Base-by-base conservation (phyloP, 92 coral and sea anemone genomes). In the Pocillopora grandis region DNA sequence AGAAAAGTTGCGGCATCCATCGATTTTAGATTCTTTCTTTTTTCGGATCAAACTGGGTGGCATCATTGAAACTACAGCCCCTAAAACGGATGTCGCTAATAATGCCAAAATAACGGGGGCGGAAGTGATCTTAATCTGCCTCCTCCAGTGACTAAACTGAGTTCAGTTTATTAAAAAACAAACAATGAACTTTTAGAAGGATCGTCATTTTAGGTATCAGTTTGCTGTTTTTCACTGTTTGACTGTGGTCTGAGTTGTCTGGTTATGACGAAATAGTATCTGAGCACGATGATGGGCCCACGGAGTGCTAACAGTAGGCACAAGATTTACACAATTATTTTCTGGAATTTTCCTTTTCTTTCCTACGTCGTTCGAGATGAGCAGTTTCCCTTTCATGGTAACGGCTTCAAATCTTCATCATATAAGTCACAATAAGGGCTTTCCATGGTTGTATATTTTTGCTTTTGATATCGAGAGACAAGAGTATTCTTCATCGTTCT, bases 341-440 rank as follows among this genome's bases (percentile, higher is more conserved):
- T 60, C 70, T 33, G 61, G 10, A 55, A 62, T 62, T 1, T 16
- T 36, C 71, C 21, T 56, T 58, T n/a, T 75, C 7, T 14, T 72
- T 82, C 52, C 75, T 80, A 64, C 36, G 23, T 31, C 49, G 65
- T 66, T 8, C 79, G 64, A 75, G 73, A 83, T 83, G 86, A 42
- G 72, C 56, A 83, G 62, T 55, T 48, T 75, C 23, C 66, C 59
- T 56, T 73, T 62, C 61, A 48, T 63, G 80, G 80, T 83, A 83
- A 74, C 20, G 55, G 62, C n/a, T 74, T 52, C 84, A 19, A 72
- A 52, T 72, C 68, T 71, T 60, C 71, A 81, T 37, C 59, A 57
- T 31, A 17, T 55, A 57, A 67, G 23, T 66, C 76, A 80, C 42
- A 76, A 67, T 80, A 66, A 80, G 55, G 77, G 33, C 12, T 61